Base-by-base conservation (phyloP, 2,888 invertebrate species). In the Phytoseiulus persimilis region DNA sequence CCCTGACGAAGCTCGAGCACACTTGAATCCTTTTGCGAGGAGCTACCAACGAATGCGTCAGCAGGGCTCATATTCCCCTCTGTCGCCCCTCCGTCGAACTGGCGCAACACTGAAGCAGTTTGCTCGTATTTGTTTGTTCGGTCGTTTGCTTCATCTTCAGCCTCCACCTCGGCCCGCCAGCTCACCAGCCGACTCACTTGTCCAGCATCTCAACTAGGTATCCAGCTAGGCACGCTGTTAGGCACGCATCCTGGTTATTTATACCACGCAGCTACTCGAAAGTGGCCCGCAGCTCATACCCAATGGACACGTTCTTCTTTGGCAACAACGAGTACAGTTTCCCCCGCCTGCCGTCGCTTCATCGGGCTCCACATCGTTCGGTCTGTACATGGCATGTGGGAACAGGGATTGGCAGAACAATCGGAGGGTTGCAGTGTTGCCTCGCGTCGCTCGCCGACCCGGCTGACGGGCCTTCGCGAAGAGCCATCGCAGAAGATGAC, bases 181-280 rank as follows among this genome's bases (percentile, higher is more conserved):
- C 14, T 14, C 46, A 46, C 46, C 14, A 6, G 46, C 6, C 46
- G 14, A 46, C 46, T 14, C 2, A 23, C 65, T 65, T 28, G 65
- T 23, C 28, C 65, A 28, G 65, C 65, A 65, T 65, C 65, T 65
- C 65, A 65, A 65, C 65, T 65, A 65, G 65, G 65, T 65, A 65
- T 65, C 65, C 65, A 65, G 65, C 65, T 65, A 65, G 65, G 65
- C 65, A 65, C 65, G 65, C 65, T 65, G 65, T 65, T 65, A 65
- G 65, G 65, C 65, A 65, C 65, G 65, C 65, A 65, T 65, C 23
- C 65, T 65, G 28, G 65, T 65, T 65, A 65, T 65, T 65, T 65
- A 65, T 65, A 65, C 65, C 65, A 23, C 65, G 65, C 28, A 28
- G 65, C 65, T 2, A 23, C 65, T 65, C 65, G 65, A 65, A 65